A percentile compares a stretch with the other conserved stretches of the same genome.
phyloP scores from a whole-genome alignment of 2,113 vertebrate species.

The Chlorocebus sabaeus region DNA sequence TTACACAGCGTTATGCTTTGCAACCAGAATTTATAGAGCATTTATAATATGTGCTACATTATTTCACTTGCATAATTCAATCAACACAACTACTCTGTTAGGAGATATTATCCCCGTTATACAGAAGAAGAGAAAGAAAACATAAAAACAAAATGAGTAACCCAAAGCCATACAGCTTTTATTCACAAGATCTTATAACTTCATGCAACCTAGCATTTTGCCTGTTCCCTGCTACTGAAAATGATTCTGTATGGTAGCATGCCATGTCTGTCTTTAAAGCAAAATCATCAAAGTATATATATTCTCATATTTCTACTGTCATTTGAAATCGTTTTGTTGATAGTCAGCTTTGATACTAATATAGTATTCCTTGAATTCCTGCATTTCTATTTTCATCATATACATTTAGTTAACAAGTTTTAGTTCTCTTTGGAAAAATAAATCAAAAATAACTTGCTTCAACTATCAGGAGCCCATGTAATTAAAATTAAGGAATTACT shows the following conservation, averaged over 20 bases:
- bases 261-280: not conserved
- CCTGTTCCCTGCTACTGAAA: not conserved
- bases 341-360: not conserved
- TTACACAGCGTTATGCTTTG: not conserved
- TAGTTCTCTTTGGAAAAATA: constrained; percentile 7
- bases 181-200: not conserved
- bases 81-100: not conserved
- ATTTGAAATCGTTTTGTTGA: not conserved
- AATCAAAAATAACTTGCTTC: not conserved
- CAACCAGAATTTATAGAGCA: not conserved
- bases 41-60: not conserved
- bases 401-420: not conserved
- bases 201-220: not conserved
- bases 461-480: not conserved
- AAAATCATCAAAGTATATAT: not conserved
- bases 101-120: not conserved
- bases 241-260: not conserved
- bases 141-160: not conserved
- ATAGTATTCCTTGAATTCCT: not conserved
- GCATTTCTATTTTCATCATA: not conserved
- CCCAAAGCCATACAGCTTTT: not conserved
- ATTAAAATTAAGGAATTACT: not conserved
- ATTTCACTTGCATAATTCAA: not conserved
- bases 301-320: not conserved
- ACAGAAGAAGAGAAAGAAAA: not conserved